Evolutionary conservation across 2,888 invertebrate genomes (phyloP), one percentile per base, ranked within the genome.

Genomic region (Eristalinus aeneus): DNA sequence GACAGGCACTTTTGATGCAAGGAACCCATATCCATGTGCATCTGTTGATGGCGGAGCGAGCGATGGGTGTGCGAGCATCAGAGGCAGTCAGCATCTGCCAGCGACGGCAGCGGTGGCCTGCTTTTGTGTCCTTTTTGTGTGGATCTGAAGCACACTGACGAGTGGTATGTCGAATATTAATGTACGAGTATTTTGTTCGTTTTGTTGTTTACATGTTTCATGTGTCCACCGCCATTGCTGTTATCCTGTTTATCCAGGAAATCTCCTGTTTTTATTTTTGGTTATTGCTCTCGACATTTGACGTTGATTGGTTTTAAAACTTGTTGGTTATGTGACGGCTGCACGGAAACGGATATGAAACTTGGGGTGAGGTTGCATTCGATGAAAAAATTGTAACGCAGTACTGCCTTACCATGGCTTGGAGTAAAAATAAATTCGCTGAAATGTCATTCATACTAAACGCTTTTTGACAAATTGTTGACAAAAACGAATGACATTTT

Each of bases 51-150:
- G n/a, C 6, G 39, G 39, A 39, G 0, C n/a, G 12, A 12, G 39
- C n/a, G 39, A n/a, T n/a, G 0, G 39, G 12, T 39, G 39, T 39
- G 16, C 10, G 63, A 63, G 5, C 32, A 63, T n/a, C n/a, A 31
- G n/a, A 61, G 6, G 16, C 34, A 36, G 16, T 16, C 20, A 22
- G 16, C 36, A 63, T 63, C 63, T 32, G 34, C 63, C 63, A 23
- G 22, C 2, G 8, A 4, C 46, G 8, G 8, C 46, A 16, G 46
- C 46, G 16, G 16, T 46, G 46, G 22, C 61, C 34, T 53, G 61
- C 61, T 46, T 23, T 22, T 63, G 63, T 64, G 54, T 64, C 73
- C 32, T 54, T 54, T 73, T 64, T 71, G 32, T 73, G 34, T 31
- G 12, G 63, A 64, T 73, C 46, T 46, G 16, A 16, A 46, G 46